These are phyloP conservation scores for Megaustenia siamemsis DNA, from an alignment of 2,888 invertebrate species.

Conservation along the genomic window DNA sequence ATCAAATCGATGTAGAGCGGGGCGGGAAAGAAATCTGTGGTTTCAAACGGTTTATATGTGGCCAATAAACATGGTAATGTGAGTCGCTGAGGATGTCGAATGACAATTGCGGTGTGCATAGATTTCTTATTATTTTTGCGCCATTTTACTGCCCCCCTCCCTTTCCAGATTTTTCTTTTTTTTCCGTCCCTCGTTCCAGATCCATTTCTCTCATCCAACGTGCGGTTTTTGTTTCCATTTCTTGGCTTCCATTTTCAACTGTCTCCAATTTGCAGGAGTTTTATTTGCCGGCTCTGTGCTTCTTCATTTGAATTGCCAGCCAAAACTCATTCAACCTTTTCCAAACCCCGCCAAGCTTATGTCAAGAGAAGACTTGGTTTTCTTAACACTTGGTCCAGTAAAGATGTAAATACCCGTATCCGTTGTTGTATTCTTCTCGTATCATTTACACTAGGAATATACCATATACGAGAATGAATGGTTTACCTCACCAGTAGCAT, in stretches of 20 bases:
- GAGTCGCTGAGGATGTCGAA: constrained; percentile 27
- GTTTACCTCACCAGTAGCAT: neutral
- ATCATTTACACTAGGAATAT: neutral
- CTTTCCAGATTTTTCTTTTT: neutral
- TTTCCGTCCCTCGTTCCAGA: neutral
- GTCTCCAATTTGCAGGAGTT: neutral
- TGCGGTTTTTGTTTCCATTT: neutral
- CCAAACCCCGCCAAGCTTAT: neutral
- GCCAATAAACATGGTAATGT: constrained; percentile 50
- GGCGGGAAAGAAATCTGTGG: constrained; percentile 36
- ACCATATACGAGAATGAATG: neutral
- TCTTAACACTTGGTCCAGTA: neutral
- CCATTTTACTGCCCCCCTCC: constrained; percentile 31
- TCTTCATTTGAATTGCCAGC: neutral
- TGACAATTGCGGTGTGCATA: constrained; percentile 46
- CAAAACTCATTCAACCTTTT: neutral
- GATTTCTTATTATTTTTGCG: constrained; percentile 42
- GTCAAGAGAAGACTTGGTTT: neutral
- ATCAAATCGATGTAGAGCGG: constrained; percentile 29
- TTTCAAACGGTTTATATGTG: constrained; percentile 48
- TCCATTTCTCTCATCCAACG: neutral
- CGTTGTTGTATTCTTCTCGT: neutral
- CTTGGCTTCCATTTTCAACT: neutral
- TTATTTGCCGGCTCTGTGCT: neutral
- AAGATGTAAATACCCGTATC: neutral